Conservation (phyloP, 2,797 vertebrate genomes). For the Brachyrhaphis roseni region DNA sequence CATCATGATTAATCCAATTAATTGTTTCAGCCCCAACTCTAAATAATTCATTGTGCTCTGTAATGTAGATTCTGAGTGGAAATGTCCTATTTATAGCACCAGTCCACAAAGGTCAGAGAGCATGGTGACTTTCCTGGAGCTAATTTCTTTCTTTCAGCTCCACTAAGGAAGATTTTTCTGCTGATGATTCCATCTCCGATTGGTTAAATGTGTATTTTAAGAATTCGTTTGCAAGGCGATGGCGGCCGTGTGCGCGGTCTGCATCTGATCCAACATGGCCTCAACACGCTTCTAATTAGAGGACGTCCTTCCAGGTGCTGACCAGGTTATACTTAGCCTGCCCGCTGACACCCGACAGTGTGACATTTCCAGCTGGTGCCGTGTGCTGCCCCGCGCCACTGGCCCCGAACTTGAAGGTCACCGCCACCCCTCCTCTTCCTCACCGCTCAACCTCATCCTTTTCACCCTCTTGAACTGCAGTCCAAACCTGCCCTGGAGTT, state of each 20-base stretch:
- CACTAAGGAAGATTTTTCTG: constrained; percentile 30
- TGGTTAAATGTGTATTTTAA: constrained; percentile 52
- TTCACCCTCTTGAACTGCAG: constrained; percentile 57
- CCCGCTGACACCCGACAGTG: constrained; percentile 81
- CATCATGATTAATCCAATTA: too few species aligned
- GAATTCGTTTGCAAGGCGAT: constrained; percentile 64
- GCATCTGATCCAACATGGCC: constrained; percentile 83
- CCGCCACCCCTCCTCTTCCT: constrained; percentile 7
- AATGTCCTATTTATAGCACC: constrained; percentile 81
- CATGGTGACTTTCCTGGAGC: constrained; percentile 71
- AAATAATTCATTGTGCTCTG: constrained; percentile 79
- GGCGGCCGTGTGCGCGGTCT: constrained; percentile 72
- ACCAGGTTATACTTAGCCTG: constrained; percentile 83
- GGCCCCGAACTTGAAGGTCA: constrained; percentile 80
- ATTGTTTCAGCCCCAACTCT: constrained; percentile 28
- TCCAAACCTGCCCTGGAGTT: constrained; percentile 47
- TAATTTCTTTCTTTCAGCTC: constrained; percentile 65
- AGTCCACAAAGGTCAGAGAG: constrained; percentile 79
- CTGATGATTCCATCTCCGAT: constrained; percentile 10
- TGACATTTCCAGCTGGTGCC: constrained; percentile 86
- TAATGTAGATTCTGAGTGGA: constrained; percentile 81
- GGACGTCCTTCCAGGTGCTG: constrained; percentile 87
- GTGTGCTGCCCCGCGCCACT: constrained; percentile 68
- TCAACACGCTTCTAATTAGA: constrained; percentile 86
- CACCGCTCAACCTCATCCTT: constrained; percentile 26